These are phyloP conservation scores for Aphidoletes aphidimyza DNA, from an alignment of 2,888 invertebrate species.

Conservation along the genomic window DNA sequence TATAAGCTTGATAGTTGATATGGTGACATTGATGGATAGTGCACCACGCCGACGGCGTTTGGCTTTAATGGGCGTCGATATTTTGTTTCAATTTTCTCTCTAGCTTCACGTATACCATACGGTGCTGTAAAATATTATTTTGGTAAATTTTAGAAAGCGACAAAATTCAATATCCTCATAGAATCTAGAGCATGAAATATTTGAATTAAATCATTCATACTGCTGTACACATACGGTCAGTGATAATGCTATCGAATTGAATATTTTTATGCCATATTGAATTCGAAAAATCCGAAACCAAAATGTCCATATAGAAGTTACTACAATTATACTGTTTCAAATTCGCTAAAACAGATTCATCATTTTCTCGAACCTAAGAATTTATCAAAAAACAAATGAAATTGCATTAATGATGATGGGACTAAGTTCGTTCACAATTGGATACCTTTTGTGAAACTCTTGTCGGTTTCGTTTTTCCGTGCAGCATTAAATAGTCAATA, in stretches of 20 bases:
- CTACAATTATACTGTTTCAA: conserved; percentile 86
- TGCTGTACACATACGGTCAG: conserved; percentile 94
- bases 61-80: conserved; percentile 69
- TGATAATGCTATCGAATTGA: conserved; percentile 90
- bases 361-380: conserved; percentile 73
- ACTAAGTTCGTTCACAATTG: not conserved
- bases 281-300: conserved; percentile 91
- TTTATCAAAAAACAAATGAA: too few relatives aligned
- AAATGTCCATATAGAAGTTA: conserved; percentile 82
- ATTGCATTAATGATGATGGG: not conserved
- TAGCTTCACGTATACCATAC: conserved; percentile 95
- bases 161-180: too few relatives aligned
- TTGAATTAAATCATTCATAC: too few relatives aligned
- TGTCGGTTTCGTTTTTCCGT: conserved; percentile 84
- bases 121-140: conserved; percentile 79
- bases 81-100: conserved; percentile 75
- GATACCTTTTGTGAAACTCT: conserved; percentile 80
- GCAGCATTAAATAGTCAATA: conserved; percentile 94
- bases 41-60: conserved; percentile 69
- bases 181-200: too few relatives aligned
- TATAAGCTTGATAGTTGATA: conserved; percentile 87
- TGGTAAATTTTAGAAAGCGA: not conserved
- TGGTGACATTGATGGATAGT: conserved; percentile 85
- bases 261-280: conserved; percentile 79
- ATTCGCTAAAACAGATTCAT: conserved; percentile 90